phyloP scores from a whole-genome alignment of 2,113 vertebrate genomes.

The Megaceryle maxima region DNA sequence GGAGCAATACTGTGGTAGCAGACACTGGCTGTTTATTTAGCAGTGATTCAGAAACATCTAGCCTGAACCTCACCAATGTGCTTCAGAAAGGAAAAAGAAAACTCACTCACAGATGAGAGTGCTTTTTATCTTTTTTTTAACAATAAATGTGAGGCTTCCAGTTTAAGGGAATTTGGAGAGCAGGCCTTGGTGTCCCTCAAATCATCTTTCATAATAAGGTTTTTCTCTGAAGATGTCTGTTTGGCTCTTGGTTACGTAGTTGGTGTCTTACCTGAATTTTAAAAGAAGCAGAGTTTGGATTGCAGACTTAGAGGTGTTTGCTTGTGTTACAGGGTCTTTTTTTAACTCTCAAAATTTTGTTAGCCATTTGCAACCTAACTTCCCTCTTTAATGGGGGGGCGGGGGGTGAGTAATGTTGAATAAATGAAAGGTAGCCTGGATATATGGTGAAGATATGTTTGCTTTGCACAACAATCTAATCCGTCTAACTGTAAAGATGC shows the following conservation, averaged over 20 bases:
- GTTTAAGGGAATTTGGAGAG: neutral
- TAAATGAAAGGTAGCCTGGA: neutral
- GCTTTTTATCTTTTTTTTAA: neutral
- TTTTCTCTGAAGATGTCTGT: neutral
- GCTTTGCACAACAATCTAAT: neutral
- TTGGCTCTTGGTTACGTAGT: neutral
- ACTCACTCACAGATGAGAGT: neutral
- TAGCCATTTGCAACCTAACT: neutral
- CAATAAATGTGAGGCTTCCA: neutral
- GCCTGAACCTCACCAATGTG: fast-evolving
- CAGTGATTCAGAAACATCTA: neutral
- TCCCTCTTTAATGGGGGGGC: neutral
- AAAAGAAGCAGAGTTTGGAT: neutral
- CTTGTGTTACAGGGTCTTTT: fast-evolving
- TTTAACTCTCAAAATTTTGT: neutral
- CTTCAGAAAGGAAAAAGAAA: neutral
- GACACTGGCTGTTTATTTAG: neutral
- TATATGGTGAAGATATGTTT: neutral
- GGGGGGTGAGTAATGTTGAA: neutral
- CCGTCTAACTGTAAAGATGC: neutral
- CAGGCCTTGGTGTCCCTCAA: neutral
- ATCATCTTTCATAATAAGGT: neutral
- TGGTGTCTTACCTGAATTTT: neutral
- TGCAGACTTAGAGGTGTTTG: neutral
- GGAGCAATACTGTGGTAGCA: neutral